These are phyloP conservation scores for Myotis myotis DNA, from an alignment of 2,797 vertebrate genomes.

Conservation along the genomic window DNA sequence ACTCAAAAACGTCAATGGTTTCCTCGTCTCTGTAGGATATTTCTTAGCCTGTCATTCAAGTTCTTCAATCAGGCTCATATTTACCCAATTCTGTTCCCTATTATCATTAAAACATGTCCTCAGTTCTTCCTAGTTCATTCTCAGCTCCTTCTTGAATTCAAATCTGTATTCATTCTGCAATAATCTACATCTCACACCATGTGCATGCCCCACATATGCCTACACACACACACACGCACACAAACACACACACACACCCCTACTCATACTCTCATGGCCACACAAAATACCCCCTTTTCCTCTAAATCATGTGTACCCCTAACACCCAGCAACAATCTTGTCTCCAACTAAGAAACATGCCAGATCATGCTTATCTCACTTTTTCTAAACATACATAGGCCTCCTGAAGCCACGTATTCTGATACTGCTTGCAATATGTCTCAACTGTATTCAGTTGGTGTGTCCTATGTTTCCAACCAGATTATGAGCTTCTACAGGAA, in stretches of 20 bases:
- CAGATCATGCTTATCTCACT: not conserved
- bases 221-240: not conserved
- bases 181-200: not conserved
- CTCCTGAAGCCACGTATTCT: not conserved
- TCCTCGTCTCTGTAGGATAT: not conserved
- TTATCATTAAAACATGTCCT: not conserved
- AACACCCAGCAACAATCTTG: not conserved
- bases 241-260: not conserved
- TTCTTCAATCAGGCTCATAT: not conserved
- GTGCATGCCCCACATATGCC: not conserved
- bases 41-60: not conserved
- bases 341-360: not conserved
- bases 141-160: not conserved
- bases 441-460: not conserved
- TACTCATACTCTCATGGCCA: not conserved
- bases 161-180: not conserved
- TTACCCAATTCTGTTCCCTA: not conserved
- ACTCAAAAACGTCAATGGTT: not conserved
- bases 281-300: not conserved
- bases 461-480: not conserved
- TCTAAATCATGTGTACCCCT: not conserved
- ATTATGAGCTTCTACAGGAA: not conserved
- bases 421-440: not conserved
- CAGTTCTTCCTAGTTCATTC: not conserved
- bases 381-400: not conserved